These are phyloP conservation scores for Cephus spinipes DNA, from an alignment of 2,888 invertebrate species.

Conservation along the genomic window DNA sequence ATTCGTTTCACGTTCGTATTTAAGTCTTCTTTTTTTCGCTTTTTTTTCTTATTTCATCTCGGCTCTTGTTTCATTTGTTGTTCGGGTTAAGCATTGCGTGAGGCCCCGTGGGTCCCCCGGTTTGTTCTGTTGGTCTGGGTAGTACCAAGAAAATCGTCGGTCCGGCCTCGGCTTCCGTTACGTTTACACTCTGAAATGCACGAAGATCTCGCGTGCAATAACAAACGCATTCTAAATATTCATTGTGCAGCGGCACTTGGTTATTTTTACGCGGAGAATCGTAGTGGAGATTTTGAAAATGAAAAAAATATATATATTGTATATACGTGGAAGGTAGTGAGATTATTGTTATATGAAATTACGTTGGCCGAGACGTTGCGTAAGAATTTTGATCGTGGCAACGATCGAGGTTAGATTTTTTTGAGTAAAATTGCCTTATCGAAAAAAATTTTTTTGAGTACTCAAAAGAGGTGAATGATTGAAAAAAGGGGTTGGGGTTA, in stretches of 20 bases:
- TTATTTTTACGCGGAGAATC: not conserved
- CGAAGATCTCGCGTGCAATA: conserved; percentile 21
- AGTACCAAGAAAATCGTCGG: conserved; percentile 6
- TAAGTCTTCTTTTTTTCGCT: conserved; percentile 12
- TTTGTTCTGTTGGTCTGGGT: not conserved
- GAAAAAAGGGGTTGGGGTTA: not conserved
- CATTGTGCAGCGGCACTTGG: not conserved
- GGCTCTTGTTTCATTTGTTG: conserved; percentile 7
- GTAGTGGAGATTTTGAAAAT: conserved; percentile 14
- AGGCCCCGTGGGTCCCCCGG: not conserved
- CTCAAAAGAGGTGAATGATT: not conserved
- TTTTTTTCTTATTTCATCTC: conserved; percentile 1
- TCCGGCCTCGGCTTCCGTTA: conserved; percentile 2
- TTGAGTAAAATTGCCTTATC: too few species aligned
- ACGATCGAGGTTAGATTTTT: not conserved
- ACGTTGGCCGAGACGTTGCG: not conserved
- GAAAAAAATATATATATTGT: not conserved
- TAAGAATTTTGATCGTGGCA: not conserved
- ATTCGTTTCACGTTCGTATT: conserved; percentile 47
- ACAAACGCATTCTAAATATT: conserved; percentile 23
- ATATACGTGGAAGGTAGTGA: not conserved
- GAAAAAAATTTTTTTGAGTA: not conserved
- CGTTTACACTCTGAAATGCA: conserved; percentile 11
- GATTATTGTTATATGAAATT: not conserved
- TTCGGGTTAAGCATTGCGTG: conserved; percentile 4